These are phyloP conservation scores for Engraulis encrasicolus DNA, from an alignment of 2,113 vertebrate species.

Conservation along the genomic window DNA sequence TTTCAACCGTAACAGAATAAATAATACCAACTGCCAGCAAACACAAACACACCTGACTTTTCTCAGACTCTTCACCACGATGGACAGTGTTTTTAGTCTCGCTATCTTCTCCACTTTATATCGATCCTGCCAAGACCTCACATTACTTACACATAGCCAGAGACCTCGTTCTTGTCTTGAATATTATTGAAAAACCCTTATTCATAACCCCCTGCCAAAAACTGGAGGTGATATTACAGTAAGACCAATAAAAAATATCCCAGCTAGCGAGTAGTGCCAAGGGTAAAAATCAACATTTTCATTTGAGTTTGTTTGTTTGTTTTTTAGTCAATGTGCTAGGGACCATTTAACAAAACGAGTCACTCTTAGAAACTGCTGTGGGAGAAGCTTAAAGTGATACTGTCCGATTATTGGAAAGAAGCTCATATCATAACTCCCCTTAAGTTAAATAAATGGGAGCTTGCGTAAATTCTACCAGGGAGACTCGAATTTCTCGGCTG, in stretches of 20 bases:
- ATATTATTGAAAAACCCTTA: not conserved
- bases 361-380: not conserved
- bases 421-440: no score
- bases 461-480: no score
- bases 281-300: not conserved
- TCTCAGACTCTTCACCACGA: not conserved
- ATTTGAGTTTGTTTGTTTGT: not conserved
- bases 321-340: not conserved
- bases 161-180: not conserved
- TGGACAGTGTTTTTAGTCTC: not conserved
- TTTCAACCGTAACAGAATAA: conserved; percentile 15
- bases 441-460: no score
- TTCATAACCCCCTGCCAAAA: not conserved
- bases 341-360: not conserved
- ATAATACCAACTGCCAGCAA: conserved; percentile 1
- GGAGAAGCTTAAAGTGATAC: not conserved
- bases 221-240: not conserved
- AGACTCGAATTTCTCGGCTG: no score
- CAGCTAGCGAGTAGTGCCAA: not conserved
- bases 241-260: not conserved
- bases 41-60: not conserved
- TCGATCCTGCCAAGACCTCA: not conserved
- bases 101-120: not conserved
- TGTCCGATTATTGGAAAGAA: no score
- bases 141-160: not conserved